Conservation (phyloP, 2,113 vertebrate genomes). For the Zingel zingel region DNA sequence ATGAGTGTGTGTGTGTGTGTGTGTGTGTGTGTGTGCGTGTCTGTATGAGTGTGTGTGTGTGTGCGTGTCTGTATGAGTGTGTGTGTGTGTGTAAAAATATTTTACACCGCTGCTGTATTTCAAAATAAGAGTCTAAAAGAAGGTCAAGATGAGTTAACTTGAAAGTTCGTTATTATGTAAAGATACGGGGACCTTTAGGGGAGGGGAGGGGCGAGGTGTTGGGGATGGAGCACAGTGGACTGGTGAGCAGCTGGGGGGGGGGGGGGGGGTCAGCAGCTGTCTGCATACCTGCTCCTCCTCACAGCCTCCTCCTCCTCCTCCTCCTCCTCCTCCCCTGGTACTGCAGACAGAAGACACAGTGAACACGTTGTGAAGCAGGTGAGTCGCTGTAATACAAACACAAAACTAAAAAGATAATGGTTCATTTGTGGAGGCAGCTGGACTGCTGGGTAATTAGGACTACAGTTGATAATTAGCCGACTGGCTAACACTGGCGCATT, state of each 20-base stretch:
- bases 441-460: too few relatives aligned
- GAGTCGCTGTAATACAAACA: background rate
- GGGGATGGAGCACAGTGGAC: background rate
- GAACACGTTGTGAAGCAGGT: too few relatives aligned
- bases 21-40: too few relatives aligned
- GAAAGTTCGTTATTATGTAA: background rate
- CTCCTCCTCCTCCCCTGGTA: conserved; percentile 86
- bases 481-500: too few relatives aligned
- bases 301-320: conserved; percentile 88
- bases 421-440: too few relatives aligned
- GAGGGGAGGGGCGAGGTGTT: background rate
- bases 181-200: background rate
- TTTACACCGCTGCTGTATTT: background rate
- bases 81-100: background rate
- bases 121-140: background rate
- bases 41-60: too few relatives aligned
- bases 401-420: background rate
- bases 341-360: conserved; percentile 74
- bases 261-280: conserved; percentile 50
- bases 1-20: too few relatives aligned
- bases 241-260: conserved; percentile 33
- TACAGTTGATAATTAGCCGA: too few relatives aligned
- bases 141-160: background rate
- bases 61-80: too few relatives aligned
- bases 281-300: conserved; percentile 93